These are phyloP conservation scores for Antrozous pallidus DNA, from an alignment of 2,797 vertebrate genomes.

Conservation along the genomic window DNA sequence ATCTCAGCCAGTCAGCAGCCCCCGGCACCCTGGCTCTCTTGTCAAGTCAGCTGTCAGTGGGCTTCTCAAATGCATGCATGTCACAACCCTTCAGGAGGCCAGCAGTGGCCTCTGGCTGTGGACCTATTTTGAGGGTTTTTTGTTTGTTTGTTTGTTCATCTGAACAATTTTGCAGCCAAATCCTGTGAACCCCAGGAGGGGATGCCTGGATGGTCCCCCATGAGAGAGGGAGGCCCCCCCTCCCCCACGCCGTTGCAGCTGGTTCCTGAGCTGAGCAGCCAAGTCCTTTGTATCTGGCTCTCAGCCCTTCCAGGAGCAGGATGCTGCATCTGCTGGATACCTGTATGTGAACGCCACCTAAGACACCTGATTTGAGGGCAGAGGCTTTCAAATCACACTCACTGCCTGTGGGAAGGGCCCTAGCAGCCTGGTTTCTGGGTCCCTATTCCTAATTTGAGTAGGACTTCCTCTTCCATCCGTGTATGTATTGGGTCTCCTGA, in stretches of 20 bases:
- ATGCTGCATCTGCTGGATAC: background rate
- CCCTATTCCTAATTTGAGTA: background rate
- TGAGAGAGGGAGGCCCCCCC: background rate
- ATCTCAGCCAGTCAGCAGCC: background rate
- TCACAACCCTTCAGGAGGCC: background rate
- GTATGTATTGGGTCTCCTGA: background rate
- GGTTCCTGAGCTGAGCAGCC: background rate
- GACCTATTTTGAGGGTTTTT: background rate
- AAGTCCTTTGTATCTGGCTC: background rate
- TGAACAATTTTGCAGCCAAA: background rate
- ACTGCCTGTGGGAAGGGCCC: background rate
- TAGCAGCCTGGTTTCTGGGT: background rate
- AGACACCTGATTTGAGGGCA: background rate
- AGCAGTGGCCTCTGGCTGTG: background rate
- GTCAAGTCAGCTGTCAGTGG: background rate
- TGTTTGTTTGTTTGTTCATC: background rate
- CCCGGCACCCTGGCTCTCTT: background rate
- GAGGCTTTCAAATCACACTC: background rate
- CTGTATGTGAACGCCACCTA: background rate
- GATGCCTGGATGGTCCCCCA: fast-evolving
- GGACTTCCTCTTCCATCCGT: background rate
- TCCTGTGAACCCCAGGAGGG: background rate
- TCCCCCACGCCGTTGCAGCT: background rate
- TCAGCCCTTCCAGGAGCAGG: background rate
- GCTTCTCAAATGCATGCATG: background rate